Conservation (phyloP, 1,140 invertebrate genomes). For the Cyclina sinensis region DNA sequence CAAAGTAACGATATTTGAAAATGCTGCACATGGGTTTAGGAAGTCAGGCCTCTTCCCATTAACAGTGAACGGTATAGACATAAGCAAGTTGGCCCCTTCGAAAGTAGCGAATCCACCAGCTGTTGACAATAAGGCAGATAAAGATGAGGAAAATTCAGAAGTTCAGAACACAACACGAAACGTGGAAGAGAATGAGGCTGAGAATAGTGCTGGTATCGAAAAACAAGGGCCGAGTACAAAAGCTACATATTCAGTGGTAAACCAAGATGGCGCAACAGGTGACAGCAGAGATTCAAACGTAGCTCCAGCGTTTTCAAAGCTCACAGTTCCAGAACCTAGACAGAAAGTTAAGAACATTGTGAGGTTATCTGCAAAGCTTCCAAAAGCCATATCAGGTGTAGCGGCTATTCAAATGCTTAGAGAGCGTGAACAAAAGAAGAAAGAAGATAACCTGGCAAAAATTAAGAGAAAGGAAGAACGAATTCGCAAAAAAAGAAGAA, state of each 20-base stretch:
- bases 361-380: not conserved
- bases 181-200: not conserved
- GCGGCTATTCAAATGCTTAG: constrained; percentile 5
- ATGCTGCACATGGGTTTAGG: no score
- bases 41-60: no score
- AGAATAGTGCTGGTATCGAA: not conserved
- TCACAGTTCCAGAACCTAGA: not conserved
- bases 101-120: constrained; percentile 9
- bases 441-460: not conserved
- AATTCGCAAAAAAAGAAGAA: not conserved
- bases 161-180: not conserved
- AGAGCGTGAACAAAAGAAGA: constrained; percentile 2
- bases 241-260: no score
- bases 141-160: not conserved
- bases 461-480: not conserved
- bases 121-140: constrained; percentile 17
- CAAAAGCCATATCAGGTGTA: not conserved
- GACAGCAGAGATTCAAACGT: not conserved
- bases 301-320: constrained; percentile 13
- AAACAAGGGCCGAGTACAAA: not conserved
- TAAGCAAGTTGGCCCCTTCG: not conserved
- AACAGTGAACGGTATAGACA: constrained; percentile 15
- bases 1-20: no score
- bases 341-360: not conserved
- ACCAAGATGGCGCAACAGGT: not conserved